These are phyloP conservation scores for Thymelicus acteon DNA, from an alignment of 2,888 invertebrate species.

Conservation along the genomic window DNA sequence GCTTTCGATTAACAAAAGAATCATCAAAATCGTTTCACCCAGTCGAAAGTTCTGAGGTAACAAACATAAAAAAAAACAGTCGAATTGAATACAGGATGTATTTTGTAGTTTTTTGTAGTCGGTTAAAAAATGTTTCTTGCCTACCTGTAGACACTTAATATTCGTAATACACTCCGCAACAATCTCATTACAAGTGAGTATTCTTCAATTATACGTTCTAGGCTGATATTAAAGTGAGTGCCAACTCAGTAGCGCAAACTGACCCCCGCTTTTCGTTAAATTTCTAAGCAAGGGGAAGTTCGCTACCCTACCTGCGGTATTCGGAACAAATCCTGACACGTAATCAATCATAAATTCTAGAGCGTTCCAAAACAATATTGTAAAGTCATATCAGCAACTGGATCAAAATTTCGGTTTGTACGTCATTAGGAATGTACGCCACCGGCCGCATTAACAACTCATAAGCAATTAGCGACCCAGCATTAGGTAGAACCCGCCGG, in stretches of 20 bases:
- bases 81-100: no score
- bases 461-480: conserved; percentile 34
- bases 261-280: not conserved
- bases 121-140: no score
- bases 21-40: no score
- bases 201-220: no score
- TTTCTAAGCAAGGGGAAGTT: not conserved
- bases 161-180: no score
- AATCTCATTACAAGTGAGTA: no score
- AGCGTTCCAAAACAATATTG: conserved; percentile 4
- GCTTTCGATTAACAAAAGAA: no score
- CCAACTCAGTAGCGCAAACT: not conserved
- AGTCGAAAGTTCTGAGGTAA: no score
- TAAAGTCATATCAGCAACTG: conserved; percentile 15
- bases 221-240: no score
- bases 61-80: no score
- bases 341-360: conserved; percentile 11
- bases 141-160: no score
- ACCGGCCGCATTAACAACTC: conserved; percentile 29
- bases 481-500: conserved; percentile 6
- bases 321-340: not conserved
- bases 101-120: no score
- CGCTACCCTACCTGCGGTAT: not conserved
- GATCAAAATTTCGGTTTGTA: conserved; percentile 27
- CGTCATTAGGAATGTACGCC: conserved; percentile 31